Evolutionary conservation across 2,888 invertebrate genomes (phyloP).

Genomic region (Pimpla rufipes): DNA sequence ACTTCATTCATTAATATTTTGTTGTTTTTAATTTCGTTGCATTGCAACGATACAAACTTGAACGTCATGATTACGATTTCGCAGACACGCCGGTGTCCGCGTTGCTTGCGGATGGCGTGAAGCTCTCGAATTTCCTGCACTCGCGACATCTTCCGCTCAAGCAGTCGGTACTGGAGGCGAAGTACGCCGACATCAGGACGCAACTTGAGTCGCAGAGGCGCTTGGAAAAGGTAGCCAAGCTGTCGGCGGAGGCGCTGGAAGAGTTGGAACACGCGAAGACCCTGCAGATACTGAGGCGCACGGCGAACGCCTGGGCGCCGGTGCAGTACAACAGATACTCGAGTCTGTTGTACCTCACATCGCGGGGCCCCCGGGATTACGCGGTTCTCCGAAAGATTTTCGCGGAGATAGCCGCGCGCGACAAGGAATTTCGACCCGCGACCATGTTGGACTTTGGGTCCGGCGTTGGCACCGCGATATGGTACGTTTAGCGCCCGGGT

Average conservation of each 20-base stretch:
- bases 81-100: constrained; percentile 84
- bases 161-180: constrained; percentile 85
- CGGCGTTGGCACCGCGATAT: constrained; percentile 94
- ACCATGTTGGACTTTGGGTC: constrained; percentile 96
- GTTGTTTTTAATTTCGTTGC: too few species aligned
- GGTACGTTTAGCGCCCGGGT: constrained; percentile 86
- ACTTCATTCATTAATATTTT: too few species aligned
- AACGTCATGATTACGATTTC: constrained; percentile 35
- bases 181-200: constrained; percentile 82
- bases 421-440: constrained; percentile 90
- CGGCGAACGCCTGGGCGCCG: constrained; percentile 91
- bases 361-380: constrained; percentile 91
- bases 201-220: constrained; percentile 9
- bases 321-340: constrained; percentile 90
- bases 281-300: constrained; percentile 87
- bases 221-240: constrained; percentile 77
- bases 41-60: too few species aligned
- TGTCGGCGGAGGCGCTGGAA: constrained; percentile 83
- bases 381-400: constrained; percentile 90
- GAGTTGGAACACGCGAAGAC: constrained; percentile 86
- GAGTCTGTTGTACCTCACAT: constrained; percentile 90
- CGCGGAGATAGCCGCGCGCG: constrained; percentile 89
- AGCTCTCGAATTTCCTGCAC: constrained; percentile 88
- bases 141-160: constrained; percentile 90
- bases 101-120: constrained; percentile 86